Evolutionary conservation across 2,888 invertebrate genomes (phyloP).

Genomic region (Cotesia congregata): DNA sequence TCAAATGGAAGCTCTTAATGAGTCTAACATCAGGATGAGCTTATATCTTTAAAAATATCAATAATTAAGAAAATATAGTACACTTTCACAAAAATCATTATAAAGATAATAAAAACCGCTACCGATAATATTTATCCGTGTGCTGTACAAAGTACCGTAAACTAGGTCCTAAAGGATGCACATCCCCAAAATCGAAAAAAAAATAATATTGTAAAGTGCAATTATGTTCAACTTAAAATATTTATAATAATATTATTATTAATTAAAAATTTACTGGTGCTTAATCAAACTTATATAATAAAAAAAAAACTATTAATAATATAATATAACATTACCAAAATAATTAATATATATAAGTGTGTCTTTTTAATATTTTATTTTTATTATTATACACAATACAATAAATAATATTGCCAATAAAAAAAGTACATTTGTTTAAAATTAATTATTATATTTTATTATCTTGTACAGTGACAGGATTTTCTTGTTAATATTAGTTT

Average conservation of each 20-base stretch:
- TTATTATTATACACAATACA: not conserved
- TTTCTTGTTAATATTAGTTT: not conserved
- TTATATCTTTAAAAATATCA: too few species aligned
- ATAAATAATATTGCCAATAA: not conserved
- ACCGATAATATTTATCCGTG: too few species aligned
- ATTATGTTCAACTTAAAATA: not conserved
- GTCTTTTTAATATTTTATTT: not conserved
- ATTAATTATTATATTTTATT: conserved; percentile 6
- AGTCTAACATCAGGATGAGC: too few species aligned
- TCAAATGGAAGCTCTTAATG: too few species aligned
- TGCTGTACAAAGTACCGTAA: conserved; percentile 27
- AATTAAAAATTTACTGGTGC: not conserved
- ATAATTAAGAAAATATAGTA: too few species aligned
- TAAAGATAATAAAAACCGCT: too few species aligned
- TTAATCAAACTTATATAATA: not conserved
- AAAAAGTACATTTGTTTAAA: not conserved
- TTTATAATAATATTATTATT: not conserved
- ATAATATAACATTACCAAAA: not conserved
- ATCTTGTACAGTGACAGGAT: not conserved
- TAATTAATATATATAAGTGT: not conserved
- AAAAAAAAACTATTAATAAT: not conserved
- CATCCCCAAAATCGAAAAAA: not conserved
- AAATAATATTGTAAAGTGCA: not conserved
- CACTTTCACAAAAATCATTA: too few species aligned
- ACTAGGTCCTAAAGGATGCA: not conserved